Evolutionary conservation across 2,888 invertebrate species (phyloP).

Genomic region (Caenorhabditis sp.): DNA sequence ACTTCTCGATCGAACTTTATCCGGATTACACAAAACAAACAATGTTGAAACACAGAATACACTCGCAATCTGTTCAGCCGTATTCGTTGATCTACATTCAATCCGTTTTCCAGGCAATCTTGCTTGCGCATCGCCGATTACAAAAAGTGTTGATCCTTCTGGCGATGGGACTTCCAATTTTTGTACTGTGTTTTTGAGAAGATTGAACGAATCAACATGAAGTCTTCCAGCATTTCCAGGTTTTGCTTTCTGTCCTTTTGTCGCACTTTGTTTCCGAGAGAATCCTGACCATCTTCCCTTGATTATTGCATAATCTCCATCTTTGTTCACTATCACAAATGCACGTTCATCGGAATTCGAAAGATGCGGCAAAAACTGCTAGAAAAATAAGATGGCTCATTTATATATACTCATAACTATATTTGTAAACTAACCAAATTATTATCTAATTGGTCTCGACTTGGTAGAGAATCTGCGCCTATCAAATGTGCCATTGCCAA

Average conservation of each 20-base stretch:
- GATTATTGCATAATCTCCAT: constrained; percentile 74
- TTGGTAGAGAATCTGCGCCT: constrained; percentile 73
- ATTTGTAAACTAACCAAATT: constrained; percentile 56
- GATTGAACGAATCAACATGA: constrained; percentile 69
- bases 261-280: constrained; percentile 58
- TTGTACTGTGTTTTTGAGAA: constrained; percentile 70
- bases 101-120: constrained; percentile 68
- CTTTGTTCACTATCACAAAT: constrained; percentile 73
- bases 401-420: background rate
- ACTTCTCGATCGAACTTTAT: constrained; percentile 65
- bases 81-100: constrained; percentile 70
- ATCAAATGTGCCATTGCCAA: constrained; percentile 74
- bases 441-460: constrained; percentile 69
- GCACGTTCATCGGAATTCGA: constrained; percentile 73
- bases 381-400: constrained; percentile 6
- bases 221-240: constrained; percentile 67
- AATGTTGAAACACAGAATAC: constrained; percentile 74
- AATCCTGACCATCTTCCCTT: constrained; percentile 74
- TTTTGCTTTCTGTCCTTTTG: constrained; percentile 56
- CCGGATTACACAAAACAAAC: constrained; percentile 74
- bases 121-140: constrained; percentile 71
- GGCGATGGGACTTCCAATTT: constrained; percentile 70
- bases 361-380: constrained; percentile 72
- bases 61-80: constrained; percentile 73
- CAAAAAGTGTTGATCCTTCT: constrained; percentile 67